Conservation (phyloP, 2,797 vertebrate species). For the Benthosema pterotum region DNA sequence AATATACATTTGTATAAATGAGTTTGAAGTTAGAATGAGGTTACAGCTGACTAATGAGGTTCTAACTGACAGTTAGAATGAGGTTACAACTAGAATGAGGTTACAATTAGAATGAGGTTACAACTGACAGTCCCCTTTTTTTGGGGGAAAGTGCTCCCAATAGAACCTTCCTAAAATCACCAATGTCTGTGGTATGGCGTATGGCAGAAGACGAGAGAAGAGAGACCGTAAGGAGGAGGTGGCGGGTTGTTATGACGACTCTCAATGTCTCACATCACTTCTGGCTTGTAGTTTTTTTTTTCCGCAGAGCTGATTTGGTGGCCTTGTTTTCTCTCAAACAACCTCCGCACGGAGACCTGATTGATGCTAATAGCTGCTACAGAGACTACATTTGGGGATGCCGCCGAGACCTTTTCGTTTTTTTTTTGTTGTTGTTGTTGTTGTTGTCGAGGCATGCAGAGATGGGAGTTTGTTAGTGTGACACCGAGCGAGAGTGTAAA, state of each 20-base stretch:
- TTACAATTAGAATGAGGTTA: no score
- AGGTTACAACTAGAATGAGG: no score
- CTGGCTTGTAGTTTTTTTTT: conserved; percentile 55
- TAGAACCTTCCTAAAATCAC: no score
- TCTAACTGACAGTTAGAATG: no score
- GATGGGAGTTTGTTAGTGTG: conserved; percentile 44
- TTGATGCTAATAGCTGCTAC: conserved; percentile 67
- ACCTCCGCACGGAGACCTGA: conserved; percentile 49
- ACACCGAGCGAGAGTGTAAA: conserved; percentile 52
- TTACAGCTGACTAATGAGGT: no score
- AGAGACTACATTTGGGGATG: conserved; percentile 47
- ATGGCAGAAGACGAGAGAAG: neutral
- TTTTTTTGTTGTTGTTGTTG: no score
- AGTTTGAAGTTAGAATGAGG: no score
- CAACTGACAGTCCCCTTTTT: no score
- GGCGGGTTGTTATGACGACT: conserved; percentile 22
- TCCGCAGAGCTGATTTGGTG: conserved; percentile 60
- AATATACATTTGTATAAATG: no score
- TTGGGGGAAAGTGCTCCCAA: no score
- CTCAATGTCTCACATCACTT: conserved; percentile 63
- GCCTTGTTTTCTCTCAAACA: conserved; percentile 61
- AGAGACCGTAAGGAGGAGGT: neutral
- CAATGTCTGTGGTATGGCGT: no score
- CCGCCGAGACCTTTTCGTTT: conserved; percentile 5
- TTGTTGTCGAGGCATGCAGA: conserved; percentile 49